Evolutionary conservation across 1,140 invertebrate genomes (phyloP), one percentile per base, ranked within the genome.

Genomic region (Manduca sexta): DNA sequence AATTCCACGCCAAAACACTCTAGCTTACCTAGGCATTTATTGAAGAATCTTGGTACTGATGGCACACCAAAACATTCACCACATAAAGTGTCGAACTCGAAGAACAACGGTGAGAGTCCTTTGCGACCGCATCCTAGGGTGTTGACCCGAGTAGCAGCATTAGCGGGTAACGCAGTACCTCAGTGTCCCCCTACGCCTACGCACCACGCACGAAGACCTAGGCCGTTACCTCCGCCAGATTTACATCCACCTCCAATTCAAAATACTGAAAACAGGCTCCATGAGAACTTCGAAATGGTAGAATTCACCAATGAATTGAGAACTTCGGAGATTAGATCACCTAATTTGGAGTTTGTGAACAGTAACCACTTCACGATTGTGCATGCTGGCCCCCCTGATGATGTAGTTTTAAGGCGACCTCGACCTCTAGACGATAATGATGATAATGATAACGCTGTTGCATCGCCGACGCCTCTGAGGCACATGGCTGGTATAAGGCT

Each of bases 131-230:
- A 90, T 67, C 88, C 88, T 7, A 74, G 89, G 49, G 87, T 89
- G 3, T 55, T 91, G 6, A 87, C 88, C 4, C 78, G 90, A 17
- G 87, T 91, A 46, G 89, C 72, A 37, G 89, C 62, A 48, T 68
- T 64, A 50, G 79, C 53, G 46, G 81, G 71, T 0, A 34, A 74
- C 2, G 64, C 67, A 2, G 58, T 72, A 6, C 77, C 76, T 0
- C 83, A 84, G 54, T 95, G 94, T 70, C 93, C 92, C 5, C 93
- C 94, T 0, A 95, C 93, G 0, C 93, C 94, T 0, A 95, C 93
- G 0, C 94, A 95, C 79, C 93, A 93, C 65, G 92, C 93, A 6
- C 87, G 92, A 35, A 88, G 89, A 31, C 87, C 89, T 30, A 82
- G 89, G 44, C 86, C 86, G 0, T 33, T 79, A 18, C 83, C 84